Conservation (phyloP, 1,140 invertebrate species). For the Colletes latitarsis region DNA sequence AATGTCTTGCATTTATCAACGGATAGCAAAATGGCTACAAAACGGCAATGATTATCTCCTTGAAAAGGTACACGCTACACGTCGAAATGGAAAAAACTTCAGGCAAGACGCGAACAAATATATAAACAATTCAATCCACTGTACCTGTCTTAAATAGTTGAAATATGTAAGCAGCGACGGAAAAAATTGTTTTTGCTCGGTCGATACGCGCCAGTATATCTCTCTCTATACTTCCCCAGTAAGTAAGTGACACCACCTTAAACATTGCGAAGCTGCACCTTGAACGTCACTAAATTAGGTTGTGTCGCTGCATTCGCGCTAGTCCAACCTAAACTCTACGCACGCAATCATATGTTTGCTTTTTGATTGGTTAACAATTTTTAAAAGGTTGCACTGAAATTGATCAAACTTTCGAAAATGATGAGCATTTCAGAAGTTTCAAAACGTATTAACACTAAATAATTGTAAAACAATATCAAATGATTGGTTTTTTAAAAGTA, state of each 20-base stretch:
- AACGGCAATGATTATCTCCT: slow-evolving; percentile 48
- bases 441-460: not conserved
- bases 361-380: slow-evolving; percentile 10
- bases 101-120: slow-evolving; percentile 5
- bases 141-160: slow-evolving; percentile 37
- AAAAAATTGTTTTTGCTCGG: slow-evolving; percentile 71
- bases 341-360: not conserved
- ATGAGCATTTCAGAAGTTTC: not conserved
- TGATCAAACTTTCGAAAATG: not conserved
- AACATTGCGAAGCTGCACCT: slow-evolving; percentile 13
- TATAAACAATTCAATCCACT: not conserved
- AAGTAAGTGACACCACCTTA: slow-evolving; percentile 68
- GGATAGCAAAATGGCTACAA: slow-evolving; percentile 81
- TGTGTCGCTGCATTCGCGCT: slow-evolving; percentile 28
- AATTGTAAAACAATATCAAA: not conserved
- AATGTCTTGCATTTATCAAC: slow-evolving; percentile 80
- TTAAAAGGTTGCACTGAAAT: not conserved
- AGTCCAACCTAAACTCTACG: not conserved
- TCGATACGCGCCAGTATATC: slow-evolving; percentile 72
- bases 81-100: not conserved
- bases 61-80: slow-evolving; percentile 27
- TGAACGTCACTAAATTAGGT: slow-evolving; percentile 38
- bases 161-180: slow-evolving; percentile 31
- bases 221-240: slow-evolving; percentile 66
- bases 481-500: no score